Evolutionary conservation across 1,140 invertebrate species (phyloP).

Genomic region (Portunus trituberculatus): DNA sequence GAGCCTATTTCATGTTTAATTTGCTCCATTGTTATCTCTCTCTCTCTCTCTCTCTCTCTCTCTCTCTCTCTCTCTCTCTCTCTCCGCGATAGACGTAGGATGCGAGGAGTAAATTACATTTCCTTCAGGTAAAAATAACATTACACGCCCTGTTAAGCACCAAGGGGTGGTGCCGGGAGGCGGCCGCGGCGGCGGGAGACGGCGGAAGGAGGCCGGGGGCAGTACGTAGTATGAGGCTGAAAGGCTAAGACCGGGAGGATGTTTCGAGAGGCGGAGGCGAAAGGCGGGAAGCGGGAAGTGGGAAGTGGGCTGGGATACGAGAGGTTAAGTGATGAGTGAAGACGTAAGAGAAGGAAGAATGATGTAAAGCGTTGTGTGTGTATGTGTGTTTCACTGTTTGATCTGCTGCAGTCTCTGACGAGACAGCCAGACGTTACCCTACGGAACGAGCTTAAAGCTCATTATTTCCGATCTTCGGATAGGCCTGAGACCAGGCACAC

Average conservation of each 20-base stretch:
- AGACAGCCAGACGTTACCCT: no score
- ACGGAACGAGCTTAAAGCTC: no score
- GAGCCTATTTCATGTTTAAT: not conserved
- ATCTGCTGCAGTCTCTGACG: no score
- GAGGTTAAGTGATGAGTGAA: not conserved
- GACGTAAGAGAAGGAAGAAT: not conserved
- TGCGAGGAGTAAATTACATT: not conserved
- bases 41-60: conserved; percentile 59
- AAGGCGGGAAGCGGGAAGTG: not conserved
- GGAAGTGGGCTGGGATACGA: not conserved
- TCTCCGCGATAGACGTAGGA: not conserved
- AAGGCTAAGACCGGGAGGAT: no score
- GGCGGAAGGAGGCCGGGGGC: no score
- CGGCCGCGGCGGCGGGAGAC: not conserved
- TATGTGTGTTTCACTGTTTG: not conserved
- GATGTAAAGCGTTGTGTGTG: not conserved
- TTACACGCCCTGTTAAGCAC: no score
- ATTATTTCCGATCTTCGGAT: no score
- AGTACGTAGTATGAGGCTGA: no score
- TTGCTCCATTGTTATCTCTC: conserved; percentile 42
- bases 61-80: conserved; percentile 56
- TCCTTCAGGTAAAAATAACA: no score
- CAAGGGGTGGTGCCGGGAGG: no score
- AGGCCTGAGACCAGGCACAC: no score
- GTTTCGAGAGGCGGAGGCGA: no score